Percentiles rank a stretch among this genome's conserved stretches.
These are phyloP conservation scores for Struthidea cinerea DNA, from an alignment of 2,113 vertebrate species.

Conservation along the genomic window DNA sequence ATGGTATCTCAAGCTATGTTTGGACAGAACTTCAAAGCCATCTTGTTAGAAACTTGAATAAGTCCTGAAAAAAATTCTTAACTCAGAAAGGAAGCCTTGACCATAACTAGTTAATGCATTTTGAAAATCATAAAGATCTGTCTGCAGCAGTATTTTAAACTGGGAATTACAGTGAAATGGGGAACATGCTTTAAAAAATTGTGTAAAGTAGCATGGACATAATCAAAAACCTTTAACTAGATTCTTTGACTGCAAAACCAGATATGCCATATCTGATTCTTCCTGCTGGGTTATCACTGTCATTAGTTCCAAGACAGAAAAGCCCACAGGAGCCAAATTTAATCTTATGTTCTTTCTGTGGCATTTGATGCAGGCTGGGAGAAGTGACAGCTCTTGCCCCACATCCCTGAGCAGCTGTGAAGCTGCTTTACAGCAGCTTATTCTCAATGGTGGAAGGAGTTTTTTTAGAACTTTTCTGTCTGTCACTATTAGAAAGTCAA, in stretches of 20 bases:
- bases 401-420: background rate
- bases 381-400: background rate
- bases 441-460: background rate
- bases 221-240: background rate
- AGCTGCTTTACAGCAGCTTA: background rate
- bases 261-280: background rate
- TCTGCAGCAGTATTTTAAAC: background rate
- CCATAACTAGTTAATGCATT: background rate
- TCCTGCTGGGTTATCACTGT: background rate
- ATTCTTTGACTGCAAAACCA: background rate
- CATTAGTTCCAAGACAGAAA: background rate
- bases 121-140: background rate
- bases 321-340: background rate
- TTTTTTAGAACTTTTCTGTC: background rate
- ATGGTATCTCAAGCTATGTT: background rate
- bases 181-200: background rate
- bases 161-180: background rate
- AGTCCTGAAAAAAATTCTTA: background rate
- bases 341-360: background rate
- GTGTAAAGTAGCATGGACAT: background rate
- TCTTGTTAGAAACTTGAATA: background rate
- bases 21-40: background rate
- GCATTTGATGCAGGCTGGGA: background rate
- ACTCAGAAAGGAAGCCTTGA: background rate
- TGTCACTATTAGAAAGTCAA: background rate